A percentile compares a stretch with the other conserved stretches of the same genome.
Evolutionary conservation across 2,797 vertebrate genomes (phyloP).

Genomic region (Rhinella marina): DNA sequence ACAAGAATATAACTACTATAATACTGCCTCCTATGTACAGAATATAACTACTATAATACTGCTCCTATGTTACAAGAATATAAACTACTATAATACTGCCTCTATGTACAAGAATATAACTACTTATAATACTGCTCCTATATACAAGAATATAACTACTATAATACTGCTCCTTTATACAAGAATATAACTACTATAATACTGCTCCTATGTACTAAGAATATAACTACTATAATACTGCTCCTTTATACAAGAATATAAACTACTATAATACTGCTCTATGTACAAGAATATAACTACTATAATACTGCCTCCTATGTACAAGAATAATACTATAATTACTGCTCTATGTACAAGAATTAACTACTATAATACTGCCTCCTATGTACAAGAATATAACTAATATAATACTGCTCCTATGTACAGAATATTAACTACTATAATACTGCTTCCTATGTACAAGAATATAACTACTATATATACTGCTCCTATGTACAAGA

Average conservation of each 20-base stretch:
- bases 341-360: not conserved
- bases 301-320: not conserved
- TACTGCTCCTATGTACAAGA: not conserved
- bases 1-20: not conserved
- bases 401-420: constrained; percentile 2
- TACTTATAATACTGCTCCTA: not conserved
- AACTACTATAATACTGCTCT: not conserved
- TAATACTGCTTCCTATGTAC: not conserved
- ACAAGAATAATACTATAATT: not conserved
- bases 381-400: not conserved
- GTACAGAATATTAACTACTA: not conserved
- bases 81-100: not conserved
- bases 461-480: constrained; percentile 6
- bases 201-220: not conserved
- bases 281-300: not conserved
- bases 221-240: not conserved
- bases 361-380: constrained; percentile 1
- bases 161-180: not conserved
- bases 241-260: not conserved
- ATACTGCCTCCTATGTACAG: not conserved
- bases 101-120: not conserved
- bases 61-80: not conserved
- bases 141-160: not conserved
- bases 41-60: not conserved
- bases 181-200: not conserved